Evolutionary conservation across 1,140 invertebrate genomes (phyloP), one percentile per base, ranked within the genome.

Genomic region (Sinella curviseta): DNA sequence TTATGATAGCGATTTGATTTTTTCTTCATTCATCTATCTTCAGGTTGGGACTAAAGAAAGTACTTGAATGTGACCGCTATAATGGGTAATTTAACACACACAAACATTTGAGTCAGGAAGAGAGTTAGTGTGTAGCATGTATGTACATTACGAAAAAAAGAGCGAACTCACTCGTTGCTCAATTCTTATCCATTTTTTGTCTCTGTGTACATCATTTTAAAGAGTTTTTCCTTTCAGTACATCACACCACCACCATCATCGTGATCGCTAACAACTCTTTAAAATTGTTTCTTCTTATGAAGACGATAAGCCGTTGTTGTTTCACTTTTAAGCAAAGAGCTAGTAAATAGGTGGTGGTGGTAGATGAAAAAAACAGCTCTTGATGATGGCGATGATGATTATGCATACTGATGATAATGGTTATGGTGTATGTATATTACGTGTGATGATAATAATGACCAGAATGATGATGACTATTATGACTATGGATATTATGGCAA

Each of bases 351-450:
- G n/a, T n/a, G n/a, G n/a, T n/a, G n/a, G 20, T 48, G 39, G 20
- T 48, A 12, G 39, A 48, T 60, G 57, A 26, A 60, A 26, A 48
- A 60, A 60, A 60, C 57, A 60, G 57, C 57, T 60, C 20, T 48
- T 12, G 39, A 12, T 48, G 39, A 48, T 20, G 39, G 20, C 20
- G 39, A 48, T 60, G 57, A 60, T 60, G 57, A 60, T 60, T 60
- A 60, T 60, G 57, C 57, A 60, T 60, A 60, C 57, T 60, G 57
- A 60, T 60, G 57, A 60, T 60, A 60, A 60, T 60, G 57, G 57
- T 60, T 60, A 60, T 60, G 57, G 57, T 4, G 12, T 60, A 60
- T 12, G 57, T 60, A 26, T 60, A 60, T 60, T 60, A 60, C 57
- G 57, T 60, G 57, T 26, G 57, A 60, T 60, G 57, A 60, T 60